Conservation (phyloP, 2,888 invertebrate species). For the Uropetala carovei region DNA sequence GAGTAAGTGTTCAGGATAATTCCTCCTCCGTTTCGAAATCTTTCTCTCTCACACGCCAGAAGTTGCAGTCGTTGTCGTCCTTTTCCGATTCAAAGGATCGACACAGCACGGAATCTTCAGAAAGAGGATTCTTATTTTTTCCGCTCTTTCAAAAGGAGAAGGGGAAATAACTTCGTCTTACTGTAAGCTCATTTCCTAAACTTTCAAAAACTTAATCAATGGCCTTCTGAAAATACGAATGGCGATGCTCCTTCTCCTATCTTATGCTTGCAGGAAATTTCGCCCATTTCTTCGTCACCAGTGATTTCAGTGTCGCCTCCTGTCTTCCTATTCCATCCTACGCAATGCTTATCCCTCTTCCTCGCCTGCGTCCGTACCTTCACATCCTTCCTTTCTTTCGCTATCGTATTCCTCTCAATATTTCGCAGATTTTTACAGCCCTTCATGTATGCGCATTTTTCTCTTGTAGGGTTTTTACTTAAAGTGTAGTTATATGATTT, state of each 20-base stretch:
- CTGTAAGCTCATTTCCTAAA: slow-evolving; percentile 2
- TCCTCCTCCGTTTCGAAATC: neutral
- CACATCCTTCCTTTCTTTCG: neutral
- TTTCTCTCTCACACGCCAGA: neutral
- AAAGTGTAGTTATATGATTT: too few species aligned
- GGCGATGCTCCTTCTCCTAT: neutral
- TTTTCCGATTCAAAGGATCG: neutral
- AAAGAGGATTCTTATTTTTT: neutral
- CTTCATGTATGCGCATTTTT: too few species aligned
- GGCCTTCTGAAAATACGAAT: neutral
- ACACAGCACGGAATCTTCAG: neutral
- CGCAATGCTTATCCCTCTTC: neutral
- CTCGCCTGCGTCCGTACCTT: neutral
- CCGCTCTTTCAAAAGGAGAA: neutral
- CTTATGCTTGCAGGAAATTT: neutral
- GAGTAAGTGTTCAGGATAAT: neutral
- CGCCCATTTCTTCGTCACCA: neutral
- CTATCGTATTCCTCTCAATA: neutral
- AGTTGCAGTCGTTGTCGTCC: neutral
- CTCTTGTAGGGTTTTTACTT: too few species aligned
- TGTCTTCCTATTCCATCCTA: neutral
- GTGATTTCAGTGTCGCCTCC: neutral
- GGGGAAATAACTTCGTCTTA: slow-evolving; percentile 2
- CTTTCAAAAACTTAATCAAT: slow-evolving; percentile 35
- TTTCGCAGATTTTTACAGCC: neutral